Evolutionary conservation across 2,888 invertebrate species (phyloP).

Genomic region (Vannuccia rotundouncinata): DNA sequence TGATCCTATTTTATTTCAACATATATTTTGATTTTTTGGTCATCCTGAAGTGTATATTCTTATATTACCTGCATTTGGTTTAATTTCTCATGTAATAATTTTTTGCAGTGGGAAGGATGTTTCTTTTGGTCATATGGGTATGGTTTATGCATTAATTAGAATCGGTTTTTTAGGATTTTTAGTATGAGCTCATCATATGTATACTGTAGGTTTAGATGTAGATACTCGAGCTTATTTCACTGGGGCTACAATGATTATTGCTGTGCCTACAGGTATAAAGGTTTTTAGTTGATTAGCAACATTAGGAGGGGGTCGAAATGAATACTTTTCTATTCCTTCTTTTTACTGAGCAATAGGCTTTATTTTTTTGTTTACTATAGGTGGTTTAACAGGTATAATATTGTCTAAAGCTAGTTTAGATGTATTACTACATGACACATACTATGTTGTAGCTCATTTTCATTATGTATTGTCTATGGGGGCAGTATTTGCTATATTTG

Average conservation of each 20-base stretch:
- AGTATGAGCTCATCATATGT: slow-evolving; percentile 78
- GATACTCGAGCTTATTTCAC: slow-evolving; percentile 78
- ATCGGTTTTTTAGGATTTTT: slow-evolving; percentile 76
- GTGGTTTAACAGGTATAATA: slow-evolving; percentile 60
- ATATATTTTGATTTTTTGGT: slow-evolving; percentile 80
- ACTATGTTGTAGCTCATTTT: slow-evolving; percentile 73
- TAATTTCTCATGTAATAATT: slow-evolving; percentile 71
- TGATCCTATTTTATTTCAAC: slow-evolving; percentile 73
- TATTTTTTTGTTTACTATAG: slow-evolving; percentile 40
- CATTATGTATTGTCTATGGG: slow-evolving; percentile 72
- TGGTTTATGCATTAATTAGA: slow-evolving; percentile 75
- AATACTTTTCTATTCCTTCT: slow-evolving; percentile 29
- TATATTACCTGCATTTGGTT: slow-evolving; percentile 74
- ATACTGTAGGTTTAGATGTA: slow-evolving; percentile 74
- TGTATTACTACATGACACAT: slow-evolving; percentile 69
- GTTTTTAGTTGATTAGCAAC: slow-evolving; percentile 72
- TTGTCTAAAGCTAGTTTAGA: slow-evolving; percentile 70
- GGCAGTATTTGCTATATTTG: slow-evolving; percentile 70
- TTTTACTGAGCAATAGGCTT: slow-evolving; percentile 37
- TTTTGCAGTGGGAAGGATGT: slow-evolving; percentile 64
- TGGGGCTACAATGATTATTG: slow-evolving; percentile 78
- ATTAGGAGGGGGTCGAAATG: slow-evolving; percentile 59
- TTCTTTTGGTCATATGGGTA: slow-evolving; percentile 68
- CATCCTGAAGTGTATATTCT: slow-evolving; percentile 80
- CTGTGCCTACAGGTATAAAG: slow-evolving; percentile 75